Percentiles rank a stretch among this genome's conserved stretches.
These are phyloP conservation scores for Calonectris borealis DNA, from an alignment of 2,113 vertebrate species.

Conservation along the genomic window DNA sequence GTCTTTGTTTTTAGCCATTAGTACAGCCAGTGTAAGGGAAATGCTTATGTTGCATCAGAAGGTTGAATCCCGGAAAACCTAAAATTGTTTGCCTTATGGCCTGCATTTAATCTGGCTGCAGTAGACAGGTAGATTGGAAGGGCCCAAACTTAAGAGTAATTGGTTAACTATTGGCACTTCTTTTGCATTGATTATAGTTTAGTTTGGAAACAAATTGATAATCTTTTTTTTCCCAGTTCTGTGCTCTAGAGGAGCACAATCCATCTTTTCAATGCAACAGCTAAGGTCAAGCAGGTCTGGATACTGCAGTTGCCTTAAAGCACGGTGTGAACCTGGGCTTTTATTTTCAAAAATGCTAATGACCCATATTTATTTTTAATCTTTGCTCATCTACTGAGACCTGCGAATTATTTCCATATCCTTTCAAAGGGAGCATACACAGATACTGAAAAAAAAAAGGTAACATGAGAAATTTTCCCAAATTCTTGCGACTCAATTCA, in stretches of 20 bases:
- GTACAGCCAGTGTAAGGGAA: neutral
- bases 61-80: neutral
- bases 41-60: neutral
- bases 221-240: neutral
- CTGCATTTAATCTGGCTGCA: neutral
- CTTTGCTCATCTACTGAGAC: neutral
- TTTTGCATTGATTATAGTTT: neutral
- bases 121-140: neutral
- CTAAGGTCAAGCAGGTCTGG: neutral
- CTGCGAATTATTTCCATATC: neutral
- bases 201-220: neutral
- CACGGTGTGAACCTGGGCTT: neutral
- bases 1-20: neutral
- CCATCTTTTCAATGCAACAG: neutral
- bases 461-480: neutral
- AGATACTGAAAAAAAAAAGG: neutral
- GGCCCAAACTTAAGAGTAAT: neutral
- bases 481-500: neutral
- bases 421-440: neutral
- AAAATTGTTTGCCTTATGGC: neutral
- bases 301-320: neutral
- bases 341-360: neutral
- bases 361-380: neutral
- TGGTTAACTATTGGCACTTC: neutral
- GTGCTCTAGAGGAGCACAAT: neutral